Evolutionary conservation across 2,113 vertebrate genomes (phyloP).

Genomic region (Poicephalus meyeri): DNA sequence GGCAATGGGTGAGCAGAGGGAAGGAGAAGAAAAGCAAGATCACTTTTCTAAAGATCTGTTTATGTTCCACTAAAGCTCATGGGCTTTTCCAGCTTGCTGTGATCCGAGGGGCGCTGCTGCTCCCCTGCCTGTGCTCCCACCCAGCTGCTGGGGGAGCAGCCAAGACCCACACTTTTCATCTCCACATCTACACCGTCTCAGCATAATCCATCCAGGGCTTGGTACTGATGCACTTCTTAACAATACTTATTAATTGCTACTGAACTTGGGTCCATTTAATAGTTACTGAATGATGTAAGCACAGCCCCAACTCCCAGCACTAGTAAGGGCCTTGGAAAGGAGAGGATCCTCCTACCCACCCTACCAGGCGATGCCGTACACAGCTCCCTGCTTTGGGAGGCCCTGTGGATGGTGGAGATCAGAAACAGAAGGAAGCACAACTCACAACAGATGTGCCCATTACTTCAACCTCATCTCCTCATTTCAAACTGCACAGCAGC

Average conservation of each 20-base stretch:
- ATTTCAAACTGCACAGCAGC: not conserved
- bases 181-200: not conserved
- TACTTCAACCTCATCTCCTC: not conserved
- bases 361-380: fast-evolving
- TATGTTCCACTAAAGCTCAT: not conserved
- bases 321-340: fast-evolving
- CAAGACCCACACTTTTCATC: fast-evolving
- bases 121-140: not conserved
- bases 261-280: not conserved
- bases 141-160: not conserved
- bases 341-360: not conserved
- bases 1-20: not conserved
- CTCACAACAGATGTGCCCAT: not conserved
- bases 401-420: not conserved
- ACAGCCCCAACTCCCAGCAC: too few species aligned
- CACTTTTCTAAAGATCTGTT: not conserved
- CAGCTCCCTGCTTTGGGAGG: not conserved
- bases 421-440: not conserved
- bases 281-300: not conserved
- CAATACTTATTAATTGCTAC: not conserved
- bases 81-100: not conserved
- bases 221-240: not conserved
- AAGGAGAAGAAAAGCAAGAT: not conserved
- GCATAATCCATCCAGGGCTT: not conserved
- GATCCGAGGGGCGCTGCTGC: not conserved